Conservation (phyloP, 1,140 invertebrate genomes). For the Pantala flavescens region DNA sequence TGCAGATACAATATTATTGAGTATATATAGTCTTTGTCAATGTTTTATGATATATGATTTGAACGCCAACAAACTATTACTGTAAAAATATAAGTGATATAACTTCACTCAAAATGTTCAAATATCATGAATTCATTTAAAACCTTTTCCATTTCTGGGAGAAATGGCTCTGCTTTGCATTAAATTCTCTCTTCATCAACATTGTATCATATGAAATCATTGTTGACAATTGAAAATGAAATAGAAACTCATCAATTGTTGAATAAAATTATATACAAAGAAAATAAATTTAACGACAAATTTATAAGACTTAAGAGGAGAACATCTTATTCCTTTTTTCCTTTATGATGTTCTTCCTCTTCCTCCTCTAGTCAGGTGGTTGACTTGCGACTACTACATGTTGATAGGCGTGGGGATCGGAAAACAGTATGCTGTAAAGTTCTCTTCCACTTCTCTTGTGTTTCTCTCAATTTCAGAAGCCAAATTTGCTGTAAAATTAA, state of each 20-base stretch:
- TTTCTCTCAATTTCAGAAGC: conserved; percentile 40
- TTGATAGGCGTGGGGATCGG: conserved; percentile 21
- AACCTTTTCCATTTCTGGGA: background rate
- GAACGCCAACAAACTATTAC: no score
- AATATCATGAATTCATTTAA: no score
- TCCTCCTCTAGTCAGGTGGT: conserved; percentile 17
- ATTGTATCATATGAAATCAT: background rate
- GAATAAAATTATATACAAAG: background rate
- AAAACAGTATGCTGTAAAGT: conserved; percentile 41
- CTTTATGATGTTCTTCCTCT: background rate
- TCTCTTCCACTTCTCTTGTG: conserved; percentile 44
- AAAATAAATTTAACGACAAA: background rate
- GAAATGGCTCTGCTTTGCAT: background rate
- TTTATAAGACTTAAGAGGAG: background rate
- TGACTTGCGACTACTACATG: conserved; percentile 17
- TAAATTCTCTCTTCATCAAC: background rate
- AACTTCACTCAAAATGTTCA: no score
- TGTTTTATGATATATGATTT: background rate
- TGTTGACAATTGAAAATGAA: background rate
- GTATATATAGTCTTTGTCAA: background rate
- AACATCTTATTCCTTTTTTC: background rate
- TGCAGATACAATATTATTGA: no score
- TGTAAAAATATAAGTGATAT: no score
- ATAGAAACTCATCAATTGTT: background rate
- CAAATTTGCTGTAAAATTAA: conserved; percentile 36